Base-by-base conservation (phyloP, 2,888 invertebrate species). In the Mimas tiliae region DNA sequence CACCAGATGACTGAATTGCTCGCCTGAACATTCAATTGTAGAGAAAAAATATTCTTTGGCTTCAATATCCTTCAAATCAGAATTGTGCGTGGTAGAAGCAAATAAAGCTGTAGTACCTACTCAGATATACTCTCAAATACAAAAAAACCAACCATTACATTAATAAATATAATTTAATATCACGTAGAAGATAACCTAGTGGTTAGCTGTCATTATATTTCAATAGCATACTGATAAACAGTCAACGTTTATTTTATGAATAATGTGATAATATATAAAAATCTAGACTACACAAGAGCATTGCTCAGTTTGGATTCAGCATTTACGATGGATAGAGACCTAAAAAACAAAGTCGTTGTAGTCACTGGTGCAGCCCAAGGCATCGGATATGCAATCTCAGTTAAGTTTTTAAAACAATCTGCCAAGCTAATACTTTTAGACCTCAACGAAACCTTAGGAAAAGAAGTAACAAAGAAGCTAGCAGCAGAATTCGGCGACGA, bases 291-390 rank as follows among this genome's bases (percentile, higher is more conserved):
- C 27, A 11, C 9, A 21, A 1, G 27, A 27, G 3, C 9, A 9
- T 33, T 47, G 2, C 8, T 63, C n/a, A 47, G 48, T 45, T n/a
- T 7, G 3, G 12, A 27, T 42, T 14, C 6, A 16, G 45, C 3
- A 6, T 8, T 42, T 4, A 48, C 45, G 7, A 27, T 33, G 66
- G 45, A 62, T 16, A 53, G 16, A 33, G 63, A 27, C 11, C 27
- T 62, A 38, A 50, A 51, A 8, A 64, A 55, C 38, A 58, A 67
- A 58, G 27, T 67, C 12, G 64, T 64, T 1, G 64, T 55, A 33
- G 68, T 95, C 14, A 95, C 95, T 0, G 95, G 95, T 0, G 95
- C 88, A 27, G 94, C 94, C 0, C 82, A 85, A 51, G 94, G 95
- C 1, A 94, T 95, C 53, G 94, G 94, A 0, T 85, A 86, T 34